Evolutionary conservation across 35 echinoderm and acorn worm genomes (phyloP).

Genomic region (Acanthaster planci): DNA sequence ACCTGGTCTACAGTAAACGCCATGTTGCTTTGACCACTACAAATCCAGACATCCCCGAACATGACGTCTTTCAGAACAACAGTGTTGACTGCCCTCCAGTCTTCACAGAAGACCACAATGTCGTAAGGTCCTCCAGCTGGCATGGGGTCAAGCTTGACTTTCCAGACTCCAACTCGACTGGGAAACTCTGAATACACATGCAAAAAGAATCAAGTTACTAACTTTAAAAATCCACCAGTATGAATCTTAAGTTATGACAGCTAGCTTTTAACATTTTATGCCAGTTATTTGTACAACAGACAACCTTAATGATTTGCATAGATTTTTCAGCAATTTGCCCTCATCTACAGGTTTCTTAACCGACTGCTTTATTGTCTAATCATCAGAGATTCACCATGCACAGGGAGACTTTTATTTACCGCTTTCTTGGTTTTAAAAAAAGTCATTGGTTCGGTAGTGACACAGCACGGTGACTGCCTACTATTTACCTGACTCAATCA

Average conservation of each 20-base stretch:
- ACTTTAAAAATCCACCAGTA: neutral
- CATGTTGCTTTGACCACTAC: constrained; percentile 99
- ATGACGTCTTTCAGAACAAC: constrained; percentile 74
- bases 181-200: constrained; percentile 38
- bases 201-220: neutral
- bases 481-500: too few relatives aligned
- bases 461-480: too few relatives aligned
- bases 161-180: constrained; percentile 61
- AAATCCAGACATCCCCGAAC: constrained; percentile 97
- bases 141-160: constrained; percentile 63
- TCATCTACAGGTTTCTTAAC: too few relatives aligned
- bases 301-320: too few relatives aligned
- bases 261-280: too few relatives aligned
- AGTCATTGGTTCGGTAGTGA: too few relatives aligned
- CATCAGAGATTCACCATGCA: too few relatives aligned
- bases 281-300: too few relatives aligned
- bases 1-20: constrained; percentile 79
- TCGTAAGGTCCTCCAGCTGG: constrained; percentile 80
- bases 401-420: too few relatives aligned
- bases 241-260: neutral
- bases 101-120: constrained; percentile 53
- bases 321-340: too few relatives aligned
- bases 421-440: too few relatives aligned
- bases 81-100: neutral
- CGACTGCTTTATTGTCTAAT: too few relatives aligned